These are phyloP conservation scores for Drosophila asahinai DNA, from an alignment of 1,140 invertebrate genomes.

Conservation along the genomic window DNA sequence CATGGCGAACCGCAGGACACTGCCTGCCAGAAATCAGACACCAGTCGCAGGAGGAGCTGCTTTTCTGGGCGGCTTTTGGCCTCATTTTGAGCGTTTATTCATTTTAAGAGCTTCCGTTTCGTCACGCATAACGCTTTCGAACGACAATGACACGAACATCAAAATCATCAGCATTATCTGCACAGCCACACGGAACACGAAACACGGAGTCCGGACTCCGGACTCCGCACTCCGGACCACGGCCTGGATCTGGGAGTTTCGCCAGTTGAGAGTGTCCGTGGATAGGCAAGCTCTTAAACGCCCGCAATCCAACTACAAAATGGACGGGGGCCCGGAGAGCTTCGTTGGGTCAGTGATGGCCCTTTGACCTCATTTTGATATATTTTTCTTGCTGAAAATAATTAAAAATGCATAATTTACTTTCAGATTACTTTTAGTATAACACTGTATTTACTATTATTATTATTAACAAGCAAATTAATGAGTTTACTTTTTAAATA, in stretches of 20 bases:
- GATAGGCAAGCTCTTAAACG: slow-evolving; percentile 24
- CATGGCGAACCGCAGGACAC: slow-evolving; percentile 63
- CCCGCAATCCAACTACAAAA: slow-evolving; percentile 55
- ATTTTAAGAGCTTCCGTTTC: slow-evolving; percentile 80
- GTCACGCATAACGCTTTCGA: slow-evolving; percentile 78
- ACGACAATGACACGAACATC: slow-evolving; percentile 73
- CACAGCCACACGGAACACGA: slow-evolving; percentile 48
- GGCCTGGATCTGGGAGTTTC: slow-evolving; percentile 8
- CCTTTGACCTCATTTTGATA: background rate
- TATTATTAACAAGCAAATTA: too few relatives aligned
- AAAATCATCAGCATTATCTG: slow-evolving; percentile 75
- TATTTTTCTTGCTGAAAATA: background rate
- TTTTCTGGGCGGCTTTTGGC: slow-evolving; percentile 65
- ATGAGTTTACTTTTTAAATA: too few relatives aligned
- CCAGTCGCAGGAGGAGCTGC: slow-evolving; percentile 26
- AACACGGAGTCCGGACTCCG: slow-evolving; percentile 13
- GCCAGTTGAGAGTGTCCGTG: slow-evolving; percentile 35
- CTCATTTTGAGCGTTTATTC: slow-evolving; percentile 71
- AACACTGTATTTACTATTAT: too few relatives aligned
- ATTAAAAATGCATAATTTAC: background rate
- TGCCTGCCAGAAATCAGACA: slow-evolving; percentile 41
- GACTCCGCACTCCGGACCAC: slow-evolving; percentile 3
- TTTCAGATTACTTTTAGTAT: background rate
- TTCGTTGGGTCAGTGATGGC: slow-evolving; percentile 20
- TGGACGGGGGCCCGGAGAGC: slow-evolving; percentile 12